Evolutionary conservation across 2,113 vertebrate species (phyloP).

Genomic region (Cephalopholis sonnerati): DNA sequence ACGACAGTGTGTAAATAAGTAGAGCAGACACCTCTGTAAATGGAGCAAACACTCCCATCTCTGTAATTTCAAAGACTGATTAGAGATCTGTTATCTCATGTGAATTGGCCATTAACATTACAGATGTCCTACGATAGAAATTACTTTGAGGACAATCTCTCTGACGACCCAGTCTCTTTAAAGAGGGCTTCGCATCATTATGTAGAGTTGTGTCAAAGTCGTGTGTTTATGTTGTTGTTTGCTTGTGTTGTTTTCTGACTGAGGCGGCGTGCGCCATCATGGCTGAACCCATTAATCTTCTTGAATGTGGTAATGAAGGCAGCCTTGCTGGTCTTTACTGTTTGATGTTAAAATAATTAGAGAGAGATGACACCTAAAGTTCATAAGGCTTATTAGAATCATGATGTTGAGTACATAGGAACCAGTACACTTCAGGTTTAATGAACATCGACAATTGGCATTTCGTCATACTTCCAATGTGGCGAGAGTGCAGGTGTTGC

Average conservation of each 20-base stretch:
- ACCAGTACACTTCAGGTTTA: constrained; percentile 30
- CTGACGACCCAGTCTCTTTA: constrained; percentile 28
- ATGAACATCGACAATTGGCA: constrained; percentile 63
- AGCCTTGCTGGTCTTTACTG: constrained; percentile 55
- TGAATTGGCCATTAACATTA: constrained; percentile 60
- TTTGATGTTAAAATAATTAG: constrained; percentile 78
- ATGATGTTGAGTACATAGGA: constrained; percentile 35
- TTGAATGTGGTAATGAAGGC: constrained; percentile 67
- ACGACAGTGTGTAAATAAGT: constrained; percentile 28
- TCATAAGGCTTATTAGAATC: constrained; percentile 66
- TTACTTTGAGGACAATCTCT: constrained; percentile 26
- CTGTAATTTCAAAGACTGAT: constrained; percentile 54
- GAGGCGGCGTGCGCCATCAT: constrained; percentile 6
- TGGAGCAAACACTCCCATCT: constrained; percentile 54
- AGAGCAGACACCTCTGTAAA: constrained; percentile 43
- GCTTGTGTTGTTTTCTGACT: constrained; percentile 12
- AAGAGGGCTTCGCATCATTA: constrained; percentile 22
- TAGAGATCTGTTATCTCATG: constrained; percentile 50
- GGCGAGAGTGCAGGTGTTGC: constrained; percentile 37
- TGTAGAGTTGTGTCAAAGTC: constrained; percentile 26
- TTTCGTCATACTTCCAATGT: constrained; percentile 52
- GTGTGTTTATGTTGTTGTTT: constrained; percentile 25
- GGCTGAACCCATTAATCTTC: constrained; percentile 75
- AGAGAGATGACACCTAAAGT: constrained; percentile 52
- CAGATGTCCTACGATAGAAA: constrained; percentile 47